Base-by-base conservation (phyloP, 2,888 invertebrate genomes). In the Drosophila mimetica region DNA sequence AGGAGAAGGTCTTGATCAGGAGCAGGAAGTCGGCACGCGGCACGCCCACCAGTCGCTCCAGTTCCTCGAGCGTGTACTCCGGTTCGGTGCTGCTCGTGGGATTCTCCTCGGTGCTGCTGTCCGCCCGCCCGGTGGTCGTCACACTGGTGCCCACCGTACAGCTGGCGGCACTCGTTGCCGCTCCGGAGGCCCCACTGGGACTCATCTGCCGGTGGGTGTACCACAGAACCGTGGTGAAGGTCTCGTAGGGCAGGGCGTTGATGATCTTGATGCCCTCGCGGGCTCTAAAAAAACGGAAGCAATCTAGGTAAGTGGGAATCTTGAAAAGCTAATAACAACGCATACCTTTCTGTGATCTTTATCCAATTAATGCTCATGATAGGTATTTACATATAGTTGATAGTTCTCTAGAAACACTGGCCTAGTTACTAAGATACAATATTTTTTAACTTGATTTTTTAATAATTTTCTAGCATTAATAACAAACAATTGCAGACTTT, bases 201-300 rank as follows among this genome's bases (percentile, higher is more conserved):
- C 86, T 89, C 91, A 92, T 92, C 66, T 92, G 91, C 20, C 91
- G 90, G 74, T 91, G 91, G 0, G 92, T 91, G 69, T 91, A 92
- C 57, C 90, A 89, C 8, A 92, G 72, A 0, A 92, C 90, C 0
- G 90, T 91, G 28, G 88, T 90, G 42, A 91, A 92, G 0, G 88
- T 90, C 14, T 91, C 91, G 53, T 90, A 90, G 37, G 90, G 90
- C 46, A 92, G 63, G 0, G 89, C 86, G 75, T 92, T 92, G 41
- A 92, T 91, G 22, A 92, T 91, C 81, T 91, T 91, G 8, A 92
- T 91, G 8, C 92, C 92, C 73, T 91, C 92, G 2, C 91, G 90
- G 18, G 92, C 91, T 39, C 92, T 92, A n/a, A 1, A 13, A 13
- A 2, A 28, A n/a, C 3, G 1, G 1, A 14, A 42, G 2, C 39